Evolutionary conservation across 2,888 invertebrate species (phyloP), one percentile per base, ranked within the genome.

Genomic region (Zaprionus lineosus): DNA sequence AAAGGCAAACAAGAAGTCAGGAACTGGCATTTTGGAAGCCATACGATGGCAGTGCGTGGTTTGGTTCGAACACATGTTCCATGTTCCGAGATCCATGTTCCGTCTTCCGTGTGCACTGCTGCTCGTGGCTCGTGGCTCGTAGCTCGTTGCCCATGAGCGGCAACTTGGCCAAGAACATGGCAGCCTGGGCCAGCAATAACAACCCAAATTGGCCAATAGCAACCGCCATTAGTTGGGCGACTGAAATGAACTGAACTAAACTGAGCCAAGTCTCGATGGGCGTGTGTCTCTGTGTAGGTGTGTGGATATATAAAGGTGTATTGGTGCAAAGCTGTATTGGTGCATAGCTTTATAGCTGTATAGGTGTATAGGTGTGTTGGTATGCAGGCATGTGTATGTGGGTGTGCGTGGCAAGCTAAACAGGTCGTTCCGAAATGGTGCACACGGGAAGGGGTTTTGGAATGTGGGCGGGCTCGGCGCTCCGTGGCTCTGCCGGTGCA

Each of bases 11-110:
- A 68, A 64, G 26, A 48, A 59, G 67, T 63, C 67, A 63, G 63
- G 57, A 52, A 68, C 57, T 62, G 68, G 36, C 68, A 50, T 46
- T 62, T 68, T 56, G 34, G 47, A 51, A 58, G 41, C 52, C 66
- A 67, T 56, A 39, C 62, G 47, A 67, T 82, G 78, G 55, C 78
- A 78, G 56, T 57, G 71, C 56, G 77, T 81, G 77, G 81, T 68
- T 74, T 76, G 47, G n/a, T 67, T 34, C 29, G 26, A 19, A 31
- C 40, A 46, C 52, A 60, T 60, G 61, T 26, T 52, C 46, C 26
- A 21, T 14, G 36, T 28, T 14, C 11, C 14, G 37, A 11, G 14
- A 39, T 14, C 41, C 43, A 12, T 37, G 18, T 37, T 26, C n/a
- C 59, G n/a, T 19, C 19, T 19, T 19, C 59, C 59, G 58, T 61